Conservation (phyloP, 2,797 vertebrate species). For the Cynopterus sphinx region DNA sequence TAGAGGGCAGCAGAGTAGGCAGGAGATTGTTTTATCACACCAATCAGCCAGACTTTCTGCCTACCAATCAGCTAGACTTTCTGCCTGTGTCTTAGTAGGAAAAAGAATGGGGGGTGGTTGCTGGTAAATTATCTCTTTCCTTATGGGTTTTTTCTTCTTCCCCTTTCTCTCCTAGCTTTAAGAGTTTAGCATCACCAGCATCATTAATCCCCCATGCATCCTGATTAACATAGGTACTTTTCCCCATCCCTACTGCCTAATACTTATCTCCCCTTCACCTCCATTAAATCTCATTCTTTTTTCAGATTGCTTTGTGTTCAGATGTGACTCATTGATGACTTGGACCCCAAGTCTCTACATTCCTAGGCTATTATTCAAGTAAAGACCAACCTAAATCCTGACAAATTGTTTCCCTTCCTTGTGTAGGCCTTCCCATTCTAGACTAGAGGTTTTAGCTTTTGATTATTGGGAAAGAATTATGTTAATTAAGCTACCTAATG, state of each 20-base stretch:
- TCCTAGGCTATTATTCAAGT: background rate
- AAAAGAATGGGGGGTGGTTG: background rate
- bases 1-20: background rate
- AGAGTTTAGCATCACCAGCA: constrained; percentile 2
- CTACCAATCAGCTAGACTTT: background rate
- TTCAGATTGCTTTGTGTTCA: constrained; percentile 31
- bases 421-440: background rate
- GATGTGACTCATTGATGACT: constrained; percentile 21
- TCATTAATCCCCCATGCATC: background rate
- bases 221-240: background rate
- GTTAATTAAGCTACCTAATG: background rate
- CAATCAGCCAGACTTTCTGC: background rate
- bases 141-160: background rate
- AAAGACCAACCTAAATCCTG: constrained; percentile 8
- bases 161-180: background rate
- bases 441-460: background rate
- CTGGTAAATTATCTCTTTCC: background rate
- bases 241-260: background rate
- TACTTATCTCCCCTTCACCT: background rate
- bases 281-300: background rate
- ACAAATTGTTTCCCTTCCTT: background rate
- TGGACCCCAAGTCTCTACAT: background rate
- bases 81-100: background rate
- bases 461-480: constrained; percentile 16
- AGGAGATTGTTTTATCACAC: background rate